phyloP scores from a whole-genome alignment of 2,797 vertebrate species.

The Taenioides sp. region DNA sequence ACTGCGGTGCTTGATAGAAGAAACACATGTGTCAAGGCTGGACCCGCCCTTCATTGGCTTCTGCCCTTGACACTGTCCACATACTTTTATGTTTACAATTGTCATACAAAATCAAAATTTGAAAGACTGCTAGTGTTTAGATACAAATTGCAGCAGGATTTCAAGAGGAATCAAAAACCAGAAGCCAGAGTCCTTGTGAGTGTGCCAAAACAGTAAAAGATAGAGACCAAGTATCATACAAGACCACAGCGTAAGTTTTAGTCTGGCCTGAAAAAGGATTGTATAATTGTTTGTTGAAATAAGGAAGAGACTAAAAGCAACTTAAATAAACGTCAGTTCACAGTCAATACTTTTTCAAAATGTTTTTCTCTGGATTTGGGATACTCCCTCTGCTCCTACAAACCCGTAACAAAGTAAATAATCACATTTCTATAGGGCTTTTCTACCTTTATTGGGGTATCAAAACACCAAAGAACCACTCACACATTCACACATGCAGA shows the following conservation, averaged over 20 bases:
- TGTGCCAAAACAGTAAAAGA: background rate
- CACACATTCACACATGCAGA: background rate
- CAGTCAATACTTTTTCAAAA: too few relatives aligned
- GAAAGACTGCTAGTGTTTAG: conserved; percentile 6
- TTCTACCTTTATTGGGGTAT: too few relatives aligned
- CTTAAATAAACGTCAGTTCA: too few relatives aligned
- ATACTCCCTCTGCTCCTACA: background rate
- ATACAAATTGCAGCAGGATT: background rate
- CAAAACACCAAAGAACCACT: background rate
- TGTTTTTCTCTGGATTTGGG: background rate
- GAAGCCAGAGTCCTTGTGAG: background rate
- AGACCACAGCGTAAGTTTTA: background rate
- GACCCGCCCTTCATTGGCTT: conserved; percentile 20
- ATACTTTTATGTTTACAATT: conserved; percentile 28
- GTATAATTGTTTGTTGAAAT: background rate
- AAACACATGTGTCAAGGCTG: conserved; percentile 29
- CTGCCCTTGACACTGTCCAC: conserved; percentile 2
- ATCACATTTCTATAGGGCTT: background rate
- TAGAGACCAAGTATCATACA: background rate
- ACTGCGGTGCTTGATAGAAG: conserved; percentile 30
- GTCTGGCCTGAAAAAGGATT: background rate
- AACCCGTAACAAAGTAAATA: background rate
- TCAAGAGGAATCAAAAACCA: conserved; percentile 1
- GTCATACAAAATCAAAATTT: conserved; percentile 33
- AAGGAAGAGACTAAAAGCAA: background rate